phyloP scores from a whole-genome alignment of 2,113 vertebrate species.

The Nesoenas mayeri region DNA sequence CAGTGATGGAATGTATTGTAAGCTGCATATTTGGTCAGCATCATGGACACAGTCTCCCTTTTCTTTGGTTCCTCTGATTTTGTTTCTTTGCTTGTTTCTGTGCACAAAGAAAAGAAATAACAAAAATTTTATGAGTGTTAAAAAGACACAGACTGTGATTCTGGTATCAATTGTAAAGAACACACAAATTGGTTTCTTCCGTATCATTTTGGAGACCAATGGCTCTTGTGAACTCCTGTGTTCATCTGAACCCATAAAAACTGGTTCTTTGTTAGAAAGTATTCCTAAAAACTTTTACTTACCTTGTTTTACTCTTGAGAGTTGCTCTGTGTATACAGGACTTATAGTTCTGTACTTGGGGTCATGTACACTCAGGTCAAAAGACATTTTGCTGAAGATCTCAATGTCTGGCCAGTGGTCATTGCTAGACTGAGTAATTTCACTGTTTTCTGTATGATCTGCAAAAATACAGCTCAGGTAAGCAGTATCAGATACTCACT shows the following conservation, averaged over 20 bases:
- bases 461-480: conserved; percentile 27
- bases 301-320: conserved; percentile 84
- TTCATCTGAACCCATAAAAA: background rate
- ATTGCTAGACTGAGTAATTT: conserved; percentile 64
- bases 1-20: conserved; percentile 99
- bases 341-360: conserved; percentile 89
- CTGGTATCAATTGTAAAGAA: background rate
- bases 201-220: background rate
- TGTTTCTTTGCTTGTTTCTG: conserved; percentile 78
- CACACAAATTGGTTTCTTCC: background rate
- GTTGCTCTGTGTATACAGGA: conserved; percentile 84
- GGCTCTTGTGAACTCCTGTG: background rate
- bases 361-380: conserved; percentile 88
- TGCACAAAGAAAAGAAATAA: background rate
- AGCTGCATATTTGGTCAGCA: conserved; percentile 90
- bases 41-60: conserved; percentile 89
- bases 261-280: background rate
- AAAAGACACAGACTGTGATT: background rate
- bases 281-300: conserved; percentile 16
- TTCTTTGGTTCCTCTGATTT: conserved; percentile 76
- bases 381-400: conserved; percentile 87
- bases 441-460: conserved; percentile 73
- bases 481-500: background rate
- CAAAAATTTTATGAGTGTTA: background rate
- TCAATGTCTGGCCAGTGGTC: conserved; percentile 95